Base-by-base conservation (phyloP, 2,888 invertebrate genomes). In the Alviniconcha strummeri region DNA sequence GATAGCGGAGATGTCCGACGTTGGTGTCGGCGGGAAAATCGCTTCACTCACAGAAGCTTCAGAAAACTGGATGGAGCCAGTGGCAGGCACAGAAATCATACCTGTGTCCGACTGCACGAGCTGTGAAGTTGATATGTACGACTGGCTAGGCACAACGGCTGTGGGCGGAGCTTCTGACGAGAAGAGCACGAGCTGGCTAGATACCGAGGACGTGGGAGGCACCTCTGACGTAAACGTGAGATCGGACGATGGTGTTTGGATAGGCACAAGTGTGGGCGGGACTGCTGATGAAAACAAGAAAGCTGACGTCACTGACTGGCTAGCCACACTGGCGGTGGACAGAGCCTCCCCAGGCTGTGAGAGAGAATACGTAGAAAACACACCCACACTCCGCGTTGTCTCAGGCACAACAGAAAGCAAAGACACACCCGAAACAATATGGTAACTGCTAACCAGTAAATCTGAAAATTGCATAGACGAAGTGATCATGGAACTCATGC, bases 391-490 rank as follows among this genome's bases (percentile, higher is more conserved):
- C 54, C n/a, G 64, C 64, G 79, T 57, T 7, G 13, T 7, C 5
- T 79, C 67, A 67, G 67, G 67, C 79, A 52, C 79, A 54, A 19
- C 64, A 17, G 79, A 67, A 6, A 64, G 52, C 5, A 60, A 67
- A 52, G 64, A 79, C 64, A 67, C 64, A n/a, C 36, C 13, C 6
- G 64, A 13, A 60, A 13, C 8, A 13, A 8, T 60, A 60, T 13
- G 8, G 60, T 60, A 79, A 77, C 57, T 57, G 19, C 75, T 17
- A 19, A 56, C 6, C 9, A 55, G 55, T 75, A 57, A 6, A 11
- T 54, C 57, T 6, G 77, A 57, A 13, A 77, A 56, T 77, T 77
- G 76, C 76, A 77, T 77, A 77, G 77, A 77, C 13, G 57, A 56
- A 77, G 77, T 77, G 77, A 77, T 57, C 57, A 11, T 76, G 55